Percentiles rank a stretch among this genome's conserved stretches.
Conservation (phyloP, 1,140 invertebrate species). For the Halictus rubicundus region DNA sequence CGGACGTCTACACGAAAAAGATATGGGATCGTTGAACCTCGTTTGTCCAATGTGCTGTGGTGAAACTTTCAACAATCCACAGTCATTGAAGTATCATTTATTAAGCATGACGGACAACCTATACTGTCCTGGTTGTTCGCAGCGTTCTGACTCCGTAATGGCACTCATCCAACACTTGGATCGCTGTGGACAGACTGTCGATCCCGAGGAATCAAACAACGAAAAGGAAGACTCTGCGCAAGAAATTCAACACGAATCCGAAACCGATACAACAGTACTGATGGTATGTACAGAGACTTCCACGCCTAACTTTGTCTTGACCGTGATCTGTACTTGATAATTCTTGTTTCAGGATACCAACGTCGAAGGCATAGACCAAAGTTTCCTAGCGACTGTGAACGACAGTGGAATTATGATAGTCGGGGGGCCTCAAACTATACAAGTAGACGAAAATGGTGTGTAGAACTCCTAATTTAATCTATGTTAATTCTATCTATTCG, state of each 20-base stretch:
- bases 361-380: conserved; percentile 64
- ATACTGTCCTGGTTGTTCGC: conserved; percentile 82
- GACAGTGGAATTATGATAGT: conserved; percentile 75
- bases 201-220: conserved; percentile 18
- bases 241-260: conserved; percentile 23
- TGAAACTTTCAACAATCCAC: conserved; percentile 82
- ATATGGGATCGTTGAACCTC: conserved; percentile 81
- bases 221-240: background rate
- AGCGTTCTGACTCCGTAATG: conserved; percentile 79
- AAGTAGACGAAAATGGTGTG: conserved; percentile 76
- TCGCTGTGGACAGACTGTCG: conserved; percentile 66
- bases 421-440: conserved; percentile 69
- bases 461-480: conserved; percentile 42
- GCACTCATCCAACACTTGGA: conserved; percentile 82
- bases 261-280: conserved; percentile 36
- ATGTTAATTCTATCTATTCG: conserved; percentile 16
- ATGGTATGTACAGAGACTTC: conserved; percentile 32
- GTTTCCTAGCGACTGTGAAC: conserved; percentile 73
- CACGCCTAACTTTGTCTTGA: background rate
- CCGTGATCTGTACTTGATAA: background rate
- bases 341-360: conserved; percentile 59
- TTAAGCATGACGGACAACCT: conserved; percentile 82
- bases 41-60: conserved; percentile 85
- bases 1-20: background rate
- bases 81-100: conserved; percentile 83